Conservation (phyloP, 2,888 invertebrate species). For the Tupiocoris notatus region DNA sequence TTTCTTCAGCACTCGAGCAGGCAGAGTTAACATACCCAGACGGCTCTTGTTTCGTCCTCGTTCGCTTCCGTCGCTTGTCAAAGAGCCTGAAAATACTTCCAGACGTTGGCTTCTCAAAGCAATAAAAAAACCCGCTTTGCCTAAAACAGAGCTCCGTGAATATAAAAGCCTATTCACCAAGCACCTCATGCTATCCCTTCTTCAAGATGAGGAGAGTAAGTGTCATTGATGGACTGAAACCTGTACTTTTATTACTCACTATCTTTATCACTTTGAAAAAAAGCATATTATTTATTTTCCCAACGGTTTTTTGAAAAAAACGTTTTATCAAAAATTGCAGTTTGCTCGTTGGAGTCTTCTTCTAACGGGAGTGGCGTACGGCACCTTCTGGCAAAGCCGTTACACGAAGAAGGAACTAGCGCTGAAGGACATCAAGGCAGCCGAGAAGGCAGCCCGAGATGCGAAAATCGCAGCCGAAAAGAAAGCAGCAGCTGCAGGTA, state of each 20-base stretch:
- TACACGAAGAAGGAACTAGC: constrained; percentile 48
- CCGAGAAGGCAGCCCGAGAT: constrained; percentile 68
- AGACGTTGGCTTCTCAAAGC: not conserved
- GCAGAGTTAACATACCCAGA: too few relatives aligned
- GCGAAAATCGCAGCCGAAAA: constrained; percentile 72
- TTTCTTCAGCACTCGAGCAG: not conserved
- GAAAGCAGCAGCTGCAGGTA: constrained; percentile 63
- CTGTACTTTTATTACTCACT: too few relatives aligned
- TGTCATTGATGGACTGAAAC: not conserved
- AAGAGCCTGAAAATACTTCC: not conserved
- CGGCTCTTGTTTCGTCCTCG: not conserved
- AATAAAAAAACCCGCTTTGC: not conserved
- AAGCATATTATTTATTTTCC: not conserved
- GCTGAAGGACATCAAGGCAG: constrained; percentile 61
- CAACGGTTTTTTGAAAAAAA: not conserved
- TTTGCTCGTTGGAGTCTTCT: constrained; percentile 81
- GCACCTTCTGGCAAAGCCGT: constrained; percentile 59
- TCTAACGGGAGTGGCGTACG: constrained; percentile 70
- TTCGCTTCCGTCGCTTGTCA: not conserved
- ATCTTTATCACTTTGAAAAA: not conserved
- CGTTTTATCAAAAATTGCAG: too few relatives aligned
- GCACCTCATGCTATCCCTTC: constrained; percentile 61
- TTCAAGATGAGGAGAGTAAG: constrained; percentile 17
- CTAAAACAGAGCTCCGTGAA: constrained; percentile 6
- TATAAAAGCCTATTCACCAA: constrained; percentile 65